A percentile compares a stretch with the other conserved stretches of the same genome.
Evolutionary conservation across 1,140 invertebrate species (phyloP).

Genomic region (Oscheius sp.): DNA sequence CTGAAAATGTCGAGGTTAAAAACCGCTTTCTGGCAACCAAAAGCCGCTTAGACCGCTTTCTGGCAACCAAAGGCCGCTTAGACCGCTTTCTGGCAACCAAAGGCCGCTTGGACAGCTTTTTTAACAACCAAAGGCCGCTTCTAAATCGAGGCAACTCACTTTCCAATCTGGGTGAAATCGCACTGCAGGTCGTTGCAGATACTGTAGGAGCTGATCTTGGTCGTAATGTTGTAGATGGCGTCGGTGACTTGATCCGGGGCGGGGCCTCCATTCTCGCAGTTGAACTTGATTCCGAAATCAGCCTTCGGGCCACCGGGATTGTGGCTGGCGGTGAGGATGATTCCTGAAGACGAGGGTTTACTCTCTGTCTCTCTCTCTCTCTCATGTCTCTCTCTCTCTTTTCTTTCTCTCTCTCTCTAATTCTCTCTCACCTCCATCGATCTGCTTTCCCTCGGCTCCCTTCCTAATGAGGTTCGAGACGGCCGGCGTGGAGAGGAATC

Average conservation of each 20-base stretch:
- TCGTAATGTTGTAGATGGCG: conserved; percentile 80
- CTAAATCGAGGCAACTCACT: not conserved
- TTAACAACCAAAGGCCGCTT: too few species aligned
- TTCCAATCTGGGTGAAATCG: conserved; percentile 31
- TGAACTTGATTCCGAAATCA: conserved; percentile 99
- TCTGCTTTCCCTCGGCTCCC: conserved; percentile 6
- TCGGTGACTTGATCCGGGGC: conserved; percentile 82
- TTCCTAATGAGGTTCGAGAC: conserved; percentile 84
- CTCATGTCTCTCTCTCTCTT: conserved; percentile 19
- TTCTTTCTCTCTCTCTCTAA: not conserved
- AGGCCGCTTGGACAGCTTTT: too few species aligned
- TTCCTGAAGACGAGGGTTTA: conserved; percentile 71
- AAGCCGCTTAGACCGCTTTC: too few species aligned
- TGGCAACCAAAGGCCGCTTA: too few species aligned
- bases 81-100: too few species aligned
- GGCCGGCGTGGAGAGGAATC: conserved; percentile 92
- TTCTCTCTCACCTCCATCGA: conserved; percentile 23
- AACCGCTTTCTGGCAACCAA: not conserved
- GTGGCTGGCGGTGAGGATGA: conserved; percentile 94
- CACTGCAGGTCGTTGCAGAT: conserved; percentile 65
- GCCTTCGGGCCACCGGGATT: conserved; percentile 95
- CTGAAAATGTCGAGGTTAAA: conserved; percentile 5
- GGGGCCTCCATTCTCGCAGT: conserved; percentile 91
- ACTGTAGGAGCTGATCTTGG: conserved; percentile 75
- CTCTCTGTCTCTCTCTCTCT: not conserved